Base-by-base conservation (phyloP, 2,888 invertebrate genomes). In the Acanthosepion esculentum region DNA sequence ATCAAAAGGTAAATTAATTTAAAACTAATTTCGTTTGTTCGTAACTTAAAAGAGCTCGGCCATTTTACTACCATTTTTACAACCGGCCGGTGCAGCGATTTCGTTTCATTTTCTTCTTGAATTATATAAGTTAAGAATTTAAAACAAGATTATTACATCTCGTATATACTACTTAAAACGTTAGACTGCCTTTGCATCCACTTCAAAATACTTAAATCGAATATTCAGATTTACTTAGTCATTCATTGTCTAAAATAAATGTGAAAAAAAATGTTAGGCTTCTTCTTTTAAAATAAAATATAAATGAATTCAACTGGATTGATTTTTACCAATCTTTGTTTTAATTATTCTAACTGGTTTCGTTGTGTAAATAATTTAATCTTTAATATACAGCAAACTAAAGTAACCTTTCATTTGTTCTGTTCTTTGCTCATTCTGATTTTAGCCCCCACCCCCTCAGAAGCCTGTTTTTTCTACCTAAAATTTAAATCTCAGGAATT, bases 1-100 rank as follows among this genome's bases (percentile, higher is more conserved):
- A 97, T 99, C 99, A 94, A 99, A 99, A 98, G 99, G 99, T 99
- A 91, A 94, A 93, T 48, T n/a, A n/a, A 78, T n/a, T 78, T 78
- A 23, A 59, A 59, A 59, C 59, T 33, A n/a, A 78, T 15, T 78
- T 78, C 18, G 78, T 78, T 78, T n/a, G 29, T 33, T 12, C 10
- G n/a, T 18, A 33, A 15, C n/a, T 78, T 78, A 78, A 78, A 64
- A 18, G 78, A 78, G n/a, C 78, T n/a, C n/a, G 78, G n/a, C 78
- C 78, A 78, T 78, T 59, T 23, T 78, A 78, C 33, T 78, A 78
- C 26, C 20, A 23, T 59, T 33, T 15, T 15, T 33, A 78, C 78
- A 33, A 4, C 78, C 78, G 78, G 33, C 78, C 78, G 78, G 78
- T 78, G 15, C n/a, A n/a, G 33, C 12, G n/a, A 78, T 78, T 78